These are phyloP conservation scores for Sprattus sprattus DNA, from an alignment of 2,113 vertebrate species.

Conservation along the genomic window DNA sequence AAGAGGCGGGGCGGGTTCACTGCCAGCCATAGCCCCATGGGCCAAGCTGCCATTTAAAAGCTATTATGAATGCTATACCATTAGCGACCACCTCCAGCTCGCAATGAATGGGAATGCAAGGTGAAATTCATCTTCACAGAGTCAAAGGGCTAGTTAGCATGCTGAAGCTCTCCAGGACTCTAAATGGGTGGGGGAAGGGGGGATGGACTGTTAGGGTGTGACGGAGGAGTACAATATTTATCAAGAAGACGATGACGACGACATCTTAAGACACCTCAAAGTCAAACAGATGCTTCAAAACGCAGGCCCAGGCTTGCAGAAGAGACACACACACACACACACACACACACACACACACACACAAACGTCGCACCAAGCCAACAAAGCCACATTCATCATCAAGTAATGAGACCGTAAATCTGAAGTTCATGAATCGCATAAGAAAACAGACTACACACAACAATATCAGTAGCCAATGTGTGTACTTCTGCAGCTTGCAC, in stretches of 20 bases:
- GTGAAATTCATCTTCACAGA: constrained; percentile 6
- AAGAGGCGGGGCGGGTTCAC: not conserved
- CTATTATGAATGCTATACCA: constrained; percentile 3
- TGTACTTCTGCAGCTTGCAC: no score
- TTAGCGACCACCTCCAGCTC: constrained; percentile 18
- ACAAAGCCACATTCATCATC: no score
- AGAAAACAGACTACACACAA: no score
- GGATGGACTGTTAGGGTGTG: not conserved
- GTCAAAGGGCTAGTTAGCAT: not conserved
- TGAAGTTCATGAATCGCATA: no score
- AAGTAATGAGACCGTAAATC: no score
- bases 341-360: not conserved
- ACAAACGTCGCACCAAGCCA: not conserved
- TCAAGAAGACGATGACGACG: not conserved
- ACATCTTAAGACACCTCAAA: not conserved
- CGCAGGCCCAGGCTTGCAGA: not conserved
- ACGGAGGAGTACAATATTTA: constrained; percentile 1
- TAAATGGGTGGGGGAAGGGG: no score
- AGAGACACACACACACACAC: not conserved
- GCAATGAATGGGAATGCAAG: constrained; percentile 29
- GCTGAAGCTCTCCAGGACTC: no score
- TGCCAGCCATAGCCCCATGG: no score
- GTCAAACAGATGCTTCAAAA: not conserved
- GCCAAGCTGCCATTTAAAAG: no score
- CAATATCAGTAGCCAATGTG: no score